Evolutionary conservation across 2,797 vertebrate genomes (phyloP).

Genomic region (Gallirallus australis): DNA sequence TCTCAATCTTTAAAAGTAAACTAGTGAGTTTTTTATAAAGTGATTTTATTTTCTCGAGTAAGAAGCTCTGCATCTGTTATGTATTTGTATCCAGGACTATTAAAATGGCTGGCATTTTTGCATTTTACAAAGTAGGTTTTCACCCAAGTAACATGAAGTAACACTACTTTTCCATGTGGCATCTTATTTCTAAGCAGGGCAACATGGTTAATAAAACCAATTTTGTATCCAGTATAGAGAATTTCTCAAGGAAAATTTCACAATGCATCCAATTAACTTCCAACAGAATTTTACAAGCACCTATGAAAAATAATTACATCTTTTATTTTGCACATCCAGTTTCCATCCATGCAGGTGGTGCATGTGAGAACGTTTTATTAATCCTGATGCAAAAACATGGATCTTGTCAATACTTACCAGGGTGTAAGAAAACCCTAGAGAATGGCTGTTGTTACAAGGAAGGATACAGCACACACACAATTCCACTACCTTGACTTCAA

Average conservation of each 20-base stretch:
- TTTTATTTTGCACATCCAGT: neutral
- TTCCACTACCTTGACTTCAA: slow-evolving; percentile 29
- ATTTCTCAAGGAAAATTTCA: neutral
- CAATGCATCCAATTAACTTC: neutral
- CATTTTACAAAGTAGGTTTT: neutral
- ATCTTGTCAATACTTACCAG: neutral
- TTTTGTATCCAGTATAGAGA: neutral
- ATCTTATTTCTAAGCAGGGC: neutral
- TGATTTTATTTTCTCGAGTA: neutral
- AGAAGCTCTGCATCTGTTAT: neutral
- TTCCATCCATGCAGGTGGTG: neutral
- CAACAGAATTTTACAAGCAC: neutral
- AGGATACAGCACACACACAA: neutral
- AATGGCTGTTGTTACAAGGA: neutral
- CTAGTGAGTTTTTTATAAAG: neutral
- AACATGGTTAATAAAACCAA: neutral
- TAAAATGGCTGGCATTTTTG: neutral
- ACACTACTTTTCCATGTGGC: neutral
- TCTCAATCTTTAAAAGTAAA: neutral
- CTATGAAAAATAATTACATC: neutral
- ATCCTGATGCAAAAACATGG: neutral
- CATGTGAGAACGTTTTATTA: neutral
- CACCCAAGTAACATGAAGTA: neutral
- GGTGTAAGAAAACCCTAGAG: neutral
- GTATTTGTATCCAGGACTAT: neutral